Conservation (phyloP, 2,113 vertebrate genomes). For the Grammatotria lemairii region DNA sequence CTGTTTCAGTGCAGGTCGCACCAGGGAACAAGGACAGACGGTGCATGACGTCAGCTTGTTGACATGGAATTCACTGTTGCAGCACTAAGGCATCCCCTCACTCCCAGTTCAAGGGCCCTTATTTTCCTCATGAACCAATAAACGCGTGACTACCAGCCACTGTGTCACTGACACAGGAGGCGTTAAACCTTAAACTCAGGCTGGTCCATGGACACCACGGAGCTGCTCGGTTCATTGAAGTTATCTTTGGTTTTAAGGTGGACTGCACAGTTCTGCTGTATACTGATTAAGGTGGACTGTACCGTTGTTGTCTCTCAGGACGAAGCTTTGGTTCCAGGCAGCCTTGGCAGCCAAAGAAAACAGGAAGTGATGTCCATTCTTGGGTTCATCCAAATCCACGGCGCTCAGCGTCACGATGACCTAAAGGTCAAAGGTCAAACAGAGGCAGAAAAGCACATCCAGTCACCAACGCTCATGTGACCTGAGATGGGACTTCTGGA, state of each 20-base stretch:
- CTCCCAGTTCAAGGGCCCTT: accelerated
- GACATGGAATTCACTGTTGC: not conserved
- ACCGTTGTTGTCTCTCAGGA: conserved; percentile 32
- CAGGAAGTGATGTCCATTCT: conserved; percentile 25
- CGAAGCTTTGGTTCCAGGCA: not conserved
- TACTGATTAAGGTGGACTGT: not conserved
- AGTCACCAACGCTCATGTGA: not conserved
- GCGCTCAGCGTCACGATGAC: conserved; percentile 25
- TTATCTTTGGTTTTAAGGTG: not conserved
- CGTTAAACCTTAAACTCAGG: not conserved
- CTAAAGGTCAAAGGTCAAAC: conserved; percentile 7
- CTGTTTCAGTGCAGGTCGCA: not conserved
- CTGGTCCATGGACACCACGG: not conserved
- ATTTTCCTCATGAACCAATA: not conserved
- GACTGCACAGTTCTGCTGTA: not conserved
- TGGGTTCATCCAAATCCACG: conserved; percentile 16
- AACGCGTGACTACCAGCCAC: not conserved
- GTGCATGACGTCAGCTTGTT: not conserved
- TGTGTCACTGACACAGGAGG: not conserved
- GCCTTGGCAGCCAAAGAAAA: not conserved
- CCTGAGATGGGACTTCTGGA: not conserved
- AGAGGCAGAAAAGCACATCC: not conserved
- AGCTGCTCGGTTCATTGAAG: not conserved
- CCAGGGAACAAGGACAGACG: not conserved
- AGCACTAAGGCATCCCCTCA: not conserved